A percentile compares a stretch with the other conserved stretches of the same genome.
Conservation (phyloP, 92 coral and sea anemone species). For the Epizoanthus stellaris region DNA sequence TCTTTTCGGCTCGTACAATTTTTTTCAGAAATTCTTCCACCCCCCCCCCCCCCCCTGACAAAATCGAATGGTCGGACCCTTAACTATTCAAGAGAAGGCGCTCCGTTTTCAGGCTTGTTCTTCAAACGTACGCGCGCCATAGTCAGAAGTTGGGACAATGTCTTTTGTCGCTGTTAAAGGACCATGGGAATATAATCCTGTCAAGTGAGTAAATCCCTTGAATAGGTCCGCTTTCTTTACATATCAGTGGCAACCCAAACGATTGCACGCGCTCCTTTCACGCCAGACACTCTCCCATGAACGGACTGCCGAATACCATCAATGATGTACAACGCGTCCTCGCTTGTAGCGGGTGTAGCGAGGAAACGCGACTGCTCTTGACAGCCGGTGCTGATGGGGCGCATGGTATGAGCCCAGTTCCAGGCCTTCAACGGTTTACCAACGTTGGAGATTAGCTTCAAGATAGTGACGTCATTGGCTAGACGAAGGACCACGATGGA, state of each 20-base stretch:
- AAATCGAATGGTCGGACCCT: no score
- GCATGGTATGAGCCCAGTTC: conserved; percentile 68
- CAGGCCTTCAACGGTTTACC: conserved; percentile 52
- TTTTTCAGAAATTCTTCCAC: no score
- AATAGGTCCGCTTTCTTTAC: no score
- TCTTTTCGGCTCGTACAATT: no score
- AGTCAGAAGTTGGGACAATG: no score
- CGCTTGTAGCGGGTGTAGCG: conserved; percentile 74
- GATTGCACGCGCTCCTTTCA: conserved; percentile 54
- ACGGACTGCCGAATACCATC: conserved; percentile 64
- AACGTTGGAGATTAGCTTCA: conserved; percentile 55
- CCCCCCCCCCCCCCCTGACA: no score
- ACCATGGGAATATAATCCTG: no score
- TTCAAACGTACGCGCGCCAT: no score
- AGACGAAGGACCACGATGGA: conserved; percentile 60
- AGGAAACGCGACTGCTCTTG: conserved; percentile 65
- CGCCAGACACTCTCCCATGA: conserved; percentile 52
- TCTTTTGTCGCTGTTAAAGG: no score
- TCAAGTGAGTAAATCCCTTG: no score
- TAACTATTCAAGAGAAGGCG: no score
- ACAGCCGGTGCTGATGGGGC: conserved; percentile 71
- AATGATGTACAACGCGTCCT: conserved; percentile 59
- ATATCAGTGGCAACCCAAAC: conserved; percentile 61
- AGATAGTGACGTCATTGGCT: conserved; percentile 56
- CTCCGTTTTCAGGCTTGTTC: no score